These are phyloP conservation scores for Chymomyza procnemis DNA, from an alignment of 2,888 invertebrate species.

Conservation along the genomic window DNA sequence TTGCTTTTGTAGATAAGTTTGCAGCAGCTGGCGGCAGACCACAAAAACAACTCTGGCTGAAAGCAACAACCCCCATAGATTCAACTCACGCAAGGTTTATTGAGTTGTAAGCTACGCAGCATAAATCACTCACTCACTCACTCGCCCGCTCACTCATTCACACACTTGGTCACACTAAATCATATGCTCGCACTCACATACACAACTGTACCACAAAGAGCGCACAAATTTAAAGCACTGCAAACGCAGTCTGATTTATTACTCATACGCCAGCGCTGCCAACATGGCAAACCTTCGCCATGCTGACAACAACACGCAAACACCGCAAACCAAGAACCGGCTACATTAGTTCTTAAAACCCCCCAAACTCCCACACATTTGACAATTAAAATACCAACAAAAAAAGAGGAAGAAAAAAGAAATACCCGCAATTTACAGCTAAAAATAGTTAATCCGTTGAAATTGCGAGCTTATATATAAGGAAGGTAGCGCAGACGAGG, in stretches of 20 bases:
- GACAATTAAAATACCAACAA: slow-evolving; percentile 19
- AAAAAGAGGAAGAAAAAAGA: too few species aligned
- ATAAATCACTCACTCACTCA: slow-evolving; percentile 12
- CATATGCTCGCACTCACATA: slow-evolving; percentile 36
- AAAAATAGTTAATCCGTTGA: slow-evolving; percentile 30
- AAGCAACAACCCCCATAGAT: not conserved
- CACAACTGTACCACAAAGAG: slow-evolving; percentile 21
- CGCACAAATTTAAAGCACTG: slow-evolving; percentile 29
- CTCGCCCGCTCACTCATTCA: slow-evolving; percentile 9
- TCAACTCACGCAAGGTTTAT: slow-evolving; percentile 36
- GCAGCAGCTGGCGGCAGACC: not conserved
- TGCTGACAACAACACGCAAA: not conserved
- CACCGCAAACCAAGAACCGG: not conserved
- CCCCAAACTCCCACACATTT: not conserved
- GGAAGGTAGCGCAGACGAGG: not conserved
- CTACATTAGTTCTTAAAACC: too few species aligned
- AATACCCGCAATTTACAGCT: slow-evolving; percentile 19
- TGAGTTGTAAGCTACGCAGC: slow-evolving; percentile 42
- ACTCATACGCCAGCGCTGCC: slow-evolving; percentile 23
- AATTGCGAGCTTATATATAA: slow-evolving; percentile 30
- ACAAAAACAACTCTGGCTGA: slow-evolving; percentile 8
- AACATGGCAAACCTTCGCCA: not conserved
- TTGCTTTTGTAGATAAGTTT: slow-evolving; percentile 11
- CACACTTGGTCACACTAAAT: slow-evolving; percentile 3
- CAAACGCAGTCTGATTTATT: slow-evolving; percentile 38